A percentile compares a stretch with the other conserved stretches of the same genome.
phyloP scores from a whole-genome alignment of 1,140 invertebrate genomes.

The Calephelis virginiensis region DNA sequence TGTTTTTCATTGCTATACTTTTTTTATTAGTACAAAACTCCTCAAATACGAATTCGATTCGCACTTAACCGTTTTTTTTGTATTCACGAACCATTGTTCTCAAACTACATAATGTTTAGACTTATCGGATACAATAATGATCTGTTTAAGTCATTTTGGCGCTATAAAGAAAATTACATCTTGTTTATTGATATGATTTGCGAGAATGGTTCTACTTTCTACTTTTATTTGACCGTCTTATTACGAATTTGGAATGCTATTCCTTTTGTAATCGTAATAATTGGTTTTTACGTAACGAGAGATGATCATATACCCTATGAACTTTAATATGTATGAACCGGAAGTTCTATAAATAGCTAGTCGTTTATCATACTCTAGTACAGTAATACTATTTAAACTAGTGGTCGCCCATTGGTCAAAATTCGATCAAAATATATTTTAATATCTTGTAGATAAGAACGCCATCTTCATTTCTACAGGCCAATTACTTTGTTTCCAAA shows the following conservation, averaged over 20 bases:
- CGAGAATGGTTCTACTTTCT: slow-evolving; percentile 47
- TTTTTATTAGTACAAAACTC: background rate
- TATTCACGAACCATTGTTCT: slow-evolving; percentile 59
- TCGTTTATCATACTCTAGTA: no score
- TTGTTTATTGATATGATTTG: slow-evolving; percentile 44
- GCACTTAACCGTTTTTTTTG: slow-evolving; percentile 10
- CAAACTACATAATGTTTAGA: slow-evolving; percentile 43
- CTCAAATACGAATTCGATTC: background rate
- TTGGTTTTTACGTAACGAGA: background rate
- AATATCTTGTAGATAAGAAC: no score
- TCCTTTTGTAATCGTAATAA: slow-evolving; percentile 1
- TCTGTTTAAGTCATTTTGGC: slow-evolving; percentile 41
- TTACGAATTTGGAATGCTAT: background rate
- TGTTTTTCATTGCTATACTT: no score
- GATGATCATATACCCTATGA: background rate
- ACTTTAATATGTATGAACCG: no score
- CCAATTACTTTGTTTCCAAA: no score
- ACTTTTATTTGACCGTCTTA: slow-evolving; percentile 20
- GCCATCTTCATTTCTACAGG: no score
- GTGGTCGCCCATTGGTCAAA: no score
- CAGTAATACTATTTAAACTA: no score
- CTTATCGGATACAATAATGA: slow-evolving; percentile 62
- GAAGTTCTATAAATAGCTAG: no score
- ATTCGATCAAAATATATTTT: no score
- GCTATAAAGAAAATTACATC: slow-evolving; percentile 59